Percentiles rank a stretch among this genome's conserved stretches.
Conservation (phyloP, 2,888 invertebrate species). For the Cheilosia impressa region DNA sequence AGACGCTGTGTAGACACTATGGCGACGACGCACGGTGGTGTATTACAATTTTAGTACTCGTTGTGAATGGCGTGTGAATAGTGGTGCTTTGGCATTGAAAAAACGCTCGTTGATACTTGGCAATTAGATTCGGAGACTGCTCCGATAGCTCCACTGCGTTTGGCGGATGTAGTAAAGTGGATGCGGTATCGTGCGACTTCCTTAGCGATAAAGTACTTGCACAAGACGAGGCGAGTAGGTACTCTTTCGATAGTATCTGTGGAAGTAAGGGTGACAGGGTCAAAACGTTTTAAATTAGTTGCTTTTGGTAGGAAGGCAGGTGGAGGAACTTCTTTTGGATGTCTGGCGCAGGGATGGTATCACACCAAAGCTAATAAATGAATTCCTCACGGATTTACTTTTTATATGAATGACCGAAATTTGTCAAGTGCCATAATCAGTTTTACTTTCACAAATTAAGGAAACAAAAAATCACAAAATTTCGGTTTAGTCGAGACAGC, state of each 20-base stretch:
- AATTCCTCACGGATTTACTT: no score
- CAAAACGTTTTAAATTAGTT: neutral
- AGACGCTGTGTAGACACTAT: conserved; percentile 35
- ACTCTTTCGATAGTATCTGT: neutral
- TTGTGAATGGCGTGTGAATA: conserved; percentile 40
- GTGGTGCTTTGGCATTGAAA: conserved; percentile 58
- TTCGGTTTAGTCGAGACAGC: no score
- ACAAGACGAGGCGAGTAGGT: neutral
- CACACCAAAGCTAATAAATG: no score
- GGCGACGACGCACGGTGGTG: conserved; percentile 15
- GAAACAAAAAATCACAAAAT: no score
- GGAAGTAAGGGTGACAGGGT: neutral
- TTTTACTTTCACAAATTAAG: no score
- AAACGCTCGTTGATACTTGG: conserved; percentile 9
- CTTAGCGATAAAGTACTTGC: neutral
- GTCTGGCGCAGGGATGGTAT: no score
- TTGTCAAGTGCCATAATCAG: no score
- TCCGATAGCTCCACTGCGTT: conserved; percentile 14
- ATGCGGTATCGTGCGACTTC: conserved; percentile 16
- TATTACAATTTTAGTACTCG: conserved; percentile 24
- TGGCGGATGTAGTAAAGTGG: conserved; percentile 49
- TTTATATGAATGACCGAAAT: no score
- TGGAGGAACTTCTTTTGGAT: no score
- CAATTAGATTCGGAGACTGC: conserved; percentile 15
- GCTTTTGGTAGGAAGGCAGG: no score